Percentiles rank a stretch among this genome's conserved stretches.
Evolutionary conservation across 2,113 vertebrate species (phyloP).

Genomic region (Hippoglossus stenolepis): DNA sequence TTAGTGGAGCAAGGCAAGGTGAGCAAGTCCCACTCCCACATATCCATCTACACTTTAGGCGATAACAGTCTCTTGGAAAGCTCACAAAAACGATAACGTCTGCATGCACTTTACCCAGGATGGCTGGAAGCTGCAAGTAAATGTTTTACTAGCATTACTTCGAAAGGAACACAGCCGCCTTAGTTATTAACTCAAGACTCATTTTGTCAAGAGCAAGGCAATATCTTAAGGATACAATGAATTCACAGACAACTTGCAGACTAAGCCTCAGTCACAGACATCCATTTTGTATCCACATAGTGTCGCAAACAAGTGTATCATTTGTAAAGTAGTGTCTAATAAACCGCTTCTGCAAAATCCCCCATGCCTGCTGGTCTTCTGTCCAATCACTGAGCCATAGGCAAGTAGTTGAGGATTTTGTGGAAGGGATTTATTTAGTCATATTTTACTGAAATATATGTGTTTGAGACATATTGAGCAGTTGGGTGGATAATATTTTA

Average conservation of each 20-base stretch:
- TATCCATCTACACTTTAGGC: slow-evolving; percentile 15
- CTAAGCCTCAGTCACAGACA: neutral
- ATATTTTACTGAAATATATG: neutral
- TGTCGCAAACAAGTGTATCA: slow-evolving; percentile 30
- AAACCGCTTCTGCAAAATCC: slow-evolving; percentile 42
- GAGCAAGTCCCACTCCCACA: slow-evolving; percentile 44
- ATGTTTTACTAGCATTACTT: neutral
- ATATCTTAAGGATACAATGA: neutral
- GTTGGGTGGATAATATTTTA: neutral
- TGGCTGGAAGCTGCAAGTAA: neutral
- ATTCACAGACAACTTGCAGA: neutral
- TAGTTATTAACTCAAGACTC: neutral
- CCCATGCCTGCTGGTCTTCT: slow-evolving; percentile 33
- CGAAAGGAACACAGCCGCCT: neutral
- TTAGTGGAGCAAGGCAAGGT: slow-evolving; percentile 96
- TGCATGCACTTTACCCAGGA: neutral
- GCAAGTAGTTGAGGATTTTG: neutral
- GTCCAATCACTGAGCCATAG: neutral
- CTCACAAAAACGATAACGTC: neutral
- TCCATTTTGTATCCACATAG: slow-evolving; percentile 20
- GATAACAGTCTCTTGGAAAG: neutral
- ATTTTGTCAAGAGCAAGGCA: slow-evolving; percentile 3
- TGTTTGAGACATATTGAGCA: neutral
- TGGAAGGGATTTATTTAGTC: neutral
- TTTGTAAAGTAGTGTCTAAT: slow-evolving; percentile 20